Percentiles rank a stretch among this genome's conserved stretches.
Evolutionary conservation across 2,113 vertebrate genomes (phyloP).

Genomic region (Marmota monax): DNA sequence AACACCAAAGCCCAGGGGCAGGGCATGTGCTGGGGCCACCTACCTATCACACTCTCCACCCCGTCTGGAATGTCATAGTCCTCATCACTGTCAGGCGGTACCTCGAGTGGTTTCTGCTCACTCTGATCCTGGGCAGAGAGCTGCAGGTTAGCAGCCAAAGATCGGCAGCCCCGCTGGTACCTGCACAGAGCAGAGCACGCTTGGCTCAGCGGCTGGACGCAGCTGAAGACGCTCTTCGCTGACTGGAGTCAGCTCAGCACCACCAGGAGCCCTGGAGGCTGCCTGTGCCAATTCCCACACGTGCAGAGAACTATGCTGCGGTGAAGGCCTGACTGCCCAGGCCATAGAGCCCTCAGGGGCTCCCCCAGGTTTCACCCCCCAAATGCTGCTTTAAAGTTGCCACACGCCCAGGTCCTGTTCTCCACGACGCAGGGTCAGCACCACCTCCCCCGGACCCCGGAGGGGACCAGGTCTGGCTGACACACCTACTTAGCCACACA

Average conservation of each 20-base stretch:
- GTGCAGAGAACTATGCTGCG: background rate
- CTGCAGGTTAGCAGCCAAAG: slow-evolving; percentile 92
- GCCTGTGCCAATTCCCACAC: background rate
- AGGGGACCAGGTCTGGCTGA: background rate
- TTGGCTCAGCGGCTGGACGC: background rate
- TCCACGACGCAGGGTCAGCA: background rate
- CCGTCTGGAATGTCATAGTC: slow-evolving; percentile 96
- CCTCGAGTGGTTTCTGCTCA: slow-evolving; percentile 58
- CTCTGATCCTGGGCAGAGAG: slow-evolving; percentile 65
- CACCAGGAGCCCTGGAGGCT: background rate
- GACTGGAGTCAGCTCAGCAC: background rate
- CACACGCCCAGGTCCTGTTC: background rate
- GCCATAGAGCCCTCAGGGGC: background rate
- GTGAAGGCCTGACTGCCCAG: too few relatives aligned
- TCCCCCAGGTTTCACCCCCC: background rate
- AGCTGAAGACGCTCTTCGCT: background rate
- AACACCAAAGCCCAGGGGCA: too few relatives aligned
- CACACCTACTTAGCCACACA: background rate
- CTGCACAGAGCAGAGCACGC: slow-evolving; percentile 82
- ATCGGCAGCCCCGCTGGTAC: slow-evolving; percentile 96
- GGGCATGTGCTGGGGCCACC: slow-evolving; percentile 57
- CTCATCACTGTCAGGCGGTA: slow-evolving; percentile 85
- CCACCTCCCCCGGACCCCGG: fast-evolving
- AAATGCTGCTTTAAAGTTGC: background rate
- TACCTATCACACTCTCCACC: slow-evolving; percentile 96